These are phyloP conservation scores for Cheilosia vulpina DNA, from an alignment of 2,888 invertebrate species.

Conservation along the genomic window DNA sequence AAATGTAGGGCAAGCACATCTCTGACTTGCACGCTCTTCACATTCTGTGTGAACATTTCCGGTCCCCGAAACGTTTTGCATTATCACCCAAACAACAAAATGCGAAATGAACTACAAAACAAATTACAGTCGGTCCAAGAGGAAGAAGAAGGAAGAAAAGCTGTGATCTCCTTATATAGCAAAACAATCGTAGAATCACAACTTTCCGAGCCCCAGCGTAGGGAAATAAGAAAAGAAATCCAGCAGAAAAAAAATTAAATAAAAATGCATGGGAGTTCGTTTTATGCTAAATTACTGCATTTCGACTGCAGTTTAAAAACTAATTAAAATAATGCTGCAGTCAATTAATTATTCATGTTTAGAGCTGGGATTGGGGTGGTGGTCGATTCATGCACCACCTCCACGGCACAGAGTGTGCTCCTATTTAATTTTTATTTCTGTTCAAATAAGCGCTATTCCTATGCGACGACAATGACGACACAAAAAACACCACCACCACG, in stretches of 20 bases:
- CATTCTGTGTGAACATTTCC: constrained; percentile 54
- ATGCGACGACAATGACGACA: constrained; percentile 58
- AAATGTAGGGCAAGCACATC: constrained; percentile 72
- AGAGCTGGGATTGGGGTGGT: constrained; percentile 47
- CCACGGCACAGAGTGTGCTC: constrained; percentile 44
- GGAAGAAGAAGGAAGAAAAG: constrained; percentile 23
- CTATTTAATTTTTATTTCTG: constrained; percentile 73
- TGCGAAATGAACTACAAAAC: constrained; percentile 27
- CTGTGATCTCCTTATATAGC: constrained; percentile 67
- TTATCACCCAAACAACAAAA: constrained; percentile 52
- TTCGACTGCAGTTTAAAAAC: constrained; percentile 82
- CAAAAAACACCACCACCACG: constrained; percentile 53
- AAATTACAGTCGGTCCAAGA: constrained; percentile 19
- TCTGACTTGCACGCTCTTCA: constrained; percentile 55
- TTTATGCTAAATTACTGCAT: constrained; percentile 75
- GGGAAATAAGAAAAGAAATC: constrained; percentile 19
- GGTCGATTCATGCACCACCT: constrained; percentile 41
- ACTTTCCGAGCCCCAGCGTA: not conserved
- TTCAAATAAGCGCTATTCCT: constrained; percentile 65
- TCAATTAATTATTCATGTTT: constrained; percentile 84
- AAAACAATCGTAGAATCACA: constrained; percentile 35
- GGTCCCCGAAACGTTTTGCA: constrained; percentile 60
- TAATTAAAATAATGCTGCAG: constrained; percentile 84
- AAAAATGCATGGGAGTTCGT: constrained; percentile 50
- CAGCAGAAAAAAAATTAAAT: constrained; percentile 4